phyloP scores from a whole-genome alignment of 2,888 invertebrate genomes.

The Eledona agricola region DNA sequence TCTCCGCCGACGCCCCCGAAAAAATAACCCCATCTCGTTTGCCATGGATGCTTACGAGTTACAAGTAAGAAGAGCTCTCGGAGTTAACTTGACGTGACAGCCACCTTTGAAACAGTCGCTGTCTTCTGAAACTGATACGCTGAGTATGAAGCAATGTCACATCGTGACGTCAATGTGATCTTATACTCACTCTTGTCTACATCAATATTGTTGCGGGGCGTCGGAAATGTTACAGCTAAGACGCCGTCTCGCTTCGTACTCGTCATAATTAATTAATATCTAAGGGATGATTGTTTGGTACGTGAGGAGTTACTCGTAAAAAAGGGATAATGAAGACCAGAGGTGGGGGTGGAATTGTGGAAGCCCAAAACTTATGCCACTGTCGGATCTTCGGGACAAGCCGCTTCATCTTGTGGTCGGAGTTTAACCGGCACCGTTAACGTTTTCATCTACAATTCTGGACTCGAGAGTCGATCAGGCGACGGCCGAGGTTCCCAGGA shows the following conservation, averaged over 20 bases:
- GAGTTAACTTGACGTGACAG: constrained; percentile 58
- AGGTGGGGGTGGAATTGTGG: constrained; percentile 27
- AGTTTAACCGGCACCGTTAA: constrained; percentile 7
- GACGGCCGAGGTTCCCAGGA: constrained; percentile 2
- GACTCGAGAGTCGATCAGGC: neutral
- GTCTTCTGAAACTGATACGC: constrained; percentile 38
- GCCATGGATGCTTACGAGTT: too few species aligned
- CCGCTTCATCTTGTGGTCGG: constrained; percentile 22
- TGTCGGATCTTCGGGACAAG: constrained; percentile 21
- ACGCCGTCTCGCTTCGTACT: too few species aligned
- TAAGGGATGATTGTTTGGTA: too few species aligned
- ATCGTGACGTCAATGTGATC: constrained; percentile 36
- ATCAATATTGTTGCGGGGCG: constrained; percentile 32
- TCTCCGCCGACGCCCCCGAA: constrained; percentile 43
- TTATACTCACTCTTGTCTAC: constrained; percentile 32
- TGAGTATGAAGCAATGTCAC: constrained; percentile 34
- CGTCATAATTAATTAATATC: too few species aligned
- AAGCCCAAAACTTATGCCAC: constrained; percentile 23
- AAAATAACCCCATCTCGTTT: too few species aligned
- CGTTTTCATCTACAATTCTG: neutral
- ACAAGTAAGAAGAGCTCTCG: too few species aligned
- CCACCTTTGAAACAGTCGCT: constrained; percentile 53
- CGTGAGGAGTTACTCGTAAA: too few species aligned
- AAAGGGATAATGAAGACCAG: constrained; percentile 18
- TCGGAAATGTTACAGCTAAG: constrained; percentile 27